phyloP scores from a whole-genome alignment of 2,113 vertebrate genomes.

The Brienomyrus brachyistius region DNA sequence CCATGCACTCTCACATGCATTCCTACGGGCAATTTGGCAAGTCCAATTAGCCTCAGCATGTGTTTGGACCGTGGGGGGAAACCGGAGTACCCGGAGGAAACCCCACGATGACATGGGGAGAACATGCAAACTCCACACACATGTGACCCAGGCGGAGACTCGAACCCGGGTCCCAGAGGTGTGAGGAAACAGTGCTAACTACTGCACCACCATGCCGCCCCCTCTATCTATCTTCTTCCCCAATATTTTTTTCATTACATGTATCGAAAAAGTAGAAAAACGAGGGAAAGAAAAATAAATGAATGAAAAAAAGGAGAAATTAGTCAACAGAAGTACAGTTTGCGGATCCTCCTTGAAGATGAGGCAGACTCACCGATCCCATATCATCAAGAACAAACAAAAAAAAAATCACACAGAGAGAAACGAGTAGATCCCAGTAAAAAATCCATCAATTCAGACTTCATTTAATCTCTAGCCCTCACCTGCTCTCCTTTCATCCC shows the following conservation, averaged over 20 bases:
- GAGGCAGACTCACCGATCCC: background rate
- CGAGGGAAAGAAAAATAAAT: background rate
- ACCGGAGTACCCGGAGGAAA: too few relatives aligned
- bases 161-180: too few relatives aligned
- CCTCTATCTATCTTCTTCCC: background rate
- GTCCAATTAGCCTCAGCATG: too few relatives aligned
- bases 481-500: slow-evolving; percentile 77
- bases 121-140: too few relatives aligned
- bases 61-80: too few relatives aligned
- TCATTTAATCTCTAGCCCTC: slow-evolving; percentile 21
- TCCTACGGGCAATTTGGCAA: too few relatives aligned
- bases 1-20: too few relatives aligned
- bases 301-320: background rate
- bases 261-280: background rate
- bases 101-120: too few relatives aligned
- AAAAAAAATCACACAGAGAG: background rate
- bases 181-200: too few relatives aligned
- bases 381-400: background rate
- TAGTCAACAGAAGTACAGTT: background rate
- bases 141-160: too few relatives aligned
- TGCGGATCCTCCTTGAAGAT: background rate
- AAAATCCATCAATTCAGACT: background rate
- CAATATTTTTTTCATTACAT: background rate
- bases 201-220: too few relatives aligned
- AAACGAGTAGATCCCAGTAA: background rate